phyloP scores from a whole-genome alignment of 2,797 vertebrate species.

The Yasuhikotakia modesta region DNA sequence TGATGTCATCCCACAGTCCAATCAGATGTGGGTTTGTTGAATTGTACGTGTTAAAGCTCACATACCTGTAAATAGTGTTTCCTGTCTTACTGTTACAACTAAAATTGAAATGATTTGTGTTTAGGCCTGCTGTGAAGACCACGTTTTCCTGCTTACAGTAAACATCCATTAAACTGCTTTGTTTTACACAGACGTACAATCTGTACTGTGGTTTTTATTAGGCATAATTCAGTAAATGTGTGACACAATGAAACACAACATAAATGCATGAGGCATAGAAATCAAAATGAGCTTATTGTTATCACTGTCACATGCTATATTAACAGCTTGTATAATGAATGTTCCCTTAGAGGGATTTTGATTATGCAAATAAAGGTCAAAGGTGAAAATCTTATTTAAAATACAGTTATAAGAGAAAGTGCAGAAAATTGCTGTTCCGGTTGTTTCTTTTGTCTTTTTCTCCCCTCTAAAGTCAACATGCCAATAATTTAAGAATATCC shows the following conservation, averaged over 20 bases:
- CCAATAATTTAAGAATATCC: conserved; percentile 9
- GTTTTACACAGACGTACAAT: conserved; percentile 34
- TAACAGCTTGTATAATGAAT: conserved; percentile 47
- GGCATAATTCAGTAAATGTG: conserved; percentile 78
- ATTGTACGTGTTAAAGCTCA: no score
- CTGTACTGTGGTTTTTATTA: conserved; percentile 66
- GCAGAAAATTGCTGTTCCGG: neutral
- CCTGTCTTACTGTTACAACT: no score
- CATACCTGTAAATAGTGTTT: no score
- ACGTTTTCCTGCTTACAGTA: neutral
- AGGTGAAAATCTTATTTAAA: neutral
- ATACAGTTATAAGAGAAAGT: neutral
- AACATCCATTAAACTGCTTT: neutral
- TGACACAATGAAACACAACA: conserved; percentile 80
- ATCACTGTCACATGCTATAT: conserved; percentile 59
- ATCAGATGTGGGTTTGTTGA: no score
- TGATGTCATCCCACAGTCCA: no score
- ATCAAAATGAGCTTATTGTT: conserved; percentile 57
- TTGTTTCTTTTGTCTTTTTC: neutral
- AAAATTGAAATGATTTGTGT: no score
- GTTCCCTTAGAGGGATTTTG: conserved; percentile 21
- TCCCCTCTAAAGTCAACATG: neutral
- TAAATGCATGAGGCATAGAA: conserved; percentile 77
- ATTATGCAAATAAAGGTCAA: neutral
- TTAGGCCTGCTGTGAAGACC: neutral